Base-by-base conservation (phyloP, 2,113 vertebrate genomes). In the Australoheros scitulus region DNA sequence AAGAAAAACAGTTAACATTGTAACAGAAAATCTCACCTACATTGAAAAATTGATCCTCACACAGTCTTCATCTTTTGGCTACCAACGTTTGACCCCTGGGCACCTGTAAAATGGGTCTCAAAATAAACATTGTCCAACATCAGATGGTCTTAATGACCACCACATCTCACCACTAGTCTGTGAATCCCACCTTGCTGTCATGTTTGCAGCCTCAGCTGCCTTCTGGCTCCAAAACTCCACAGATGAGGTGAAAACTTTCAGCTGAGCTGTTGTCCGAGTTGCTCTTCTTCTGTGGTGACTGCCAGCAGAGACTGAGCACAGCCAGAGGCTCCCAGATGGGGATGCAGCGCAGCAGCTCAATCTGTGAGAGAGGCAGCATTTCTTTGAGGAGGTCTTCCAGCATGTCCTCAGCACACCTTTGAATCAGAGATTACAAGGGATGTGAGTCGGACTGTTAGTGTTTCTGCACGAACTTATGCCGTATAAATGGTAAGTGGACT, bases 341-440 rank as follows among this genome's bases (percentile, higher is more conserved):
- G 29, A 32, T 32, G 29, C 93, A 0, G 89, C 96, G 5, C 97
- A 97, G 90, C 97, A 98, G 92, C 95, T 97, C 77, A 98, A 96
- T 56, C 91, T 97, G 11, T 94, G 96, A 74, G 98, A 99, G 64
- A 93, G 97, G 68, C 98, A 99, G 90, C 97, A 96, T 34, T 99
- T 99, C 95, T 99, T 99, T 7, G 98, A 99, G 91, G 98, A 99
- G 88, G 97, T 97, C 88, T 97, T 99, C 94, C 98, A 99, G 92
- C 98, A 98, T 98, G 88, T 97, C 98, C 2, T 89, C 98, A 0
- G 96, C 97, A 3, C 97, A 98, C 90, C 95, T 99, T 83, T 96
- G 97, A 76, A 97, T 99, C 83, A 77, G 87, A 8, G 97, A 98
- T 93, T 97, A 97, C 13, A 95, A 95, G 85, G 97, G 97, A 94